These are phyloP conservation scores for Cataglyphis livida DNA, from an alignment of 2,888 invertebrate genomes.

Conservation along the genomic window DNA sequence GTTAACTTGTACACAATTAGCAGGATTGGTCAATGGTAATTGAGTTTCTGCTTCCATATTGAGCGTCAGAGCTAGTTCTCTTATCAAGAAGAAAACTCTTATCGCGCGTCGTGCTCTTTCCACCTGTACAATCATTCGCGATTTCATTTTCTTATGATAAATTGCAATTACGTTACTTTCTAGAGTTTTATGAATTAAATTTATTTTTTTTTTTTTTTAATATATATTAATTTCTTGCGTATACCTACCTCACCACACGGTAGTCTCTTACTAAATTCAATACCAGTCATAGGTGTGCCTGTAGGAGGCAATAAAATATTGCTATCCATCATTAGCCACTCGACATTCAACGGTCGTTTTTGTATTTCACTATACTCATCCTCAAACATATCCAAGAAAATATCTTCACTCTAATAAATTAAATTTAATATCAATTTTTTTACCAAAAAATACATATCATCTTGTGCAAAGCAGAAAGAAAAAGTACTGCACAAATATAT, in stretches of 20 bases:
- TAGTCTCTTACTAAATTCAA: conserved; percentile 96
- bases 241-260: conserved; percentile 97
- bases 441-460: not conserved
- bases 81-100: conserved; percentile 95
- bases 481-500: not conserved
- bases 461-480: not conserved
- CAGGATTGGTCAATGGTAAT: conserved; percentile 95
- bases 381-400: conserved; percentile 99
- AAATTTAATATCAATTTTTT: conserved; percentile 28
- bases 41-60: conserved; percentile 94
- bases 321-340: conserved; percentile 98
- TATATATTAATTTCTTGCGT: not conserved
- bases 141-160: conserved; percentile 55
- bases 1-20: conserved; percentile 96
- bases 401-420: conserved; percentile 93
- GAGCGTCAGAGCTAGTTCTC: conserved; percentile 92
- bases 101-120: conserved; percentile 96
- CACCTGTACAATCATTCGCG: conserved; percentile 87
- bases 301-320: conserved; percentile 97
- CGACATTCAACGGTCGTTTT: conserved; percentile 94
- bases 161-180: conserved; percentile 29
- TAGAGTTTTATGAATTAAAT: not conserved
- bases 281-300: conserved; percentile 97
- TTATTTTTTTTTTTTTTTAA: conserved; percentile 1
- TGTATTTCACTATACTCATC: conserved; percentile 98